Conservation (phyloP, 2,113 vertebrate species). For the Mus pahari region DNA sequence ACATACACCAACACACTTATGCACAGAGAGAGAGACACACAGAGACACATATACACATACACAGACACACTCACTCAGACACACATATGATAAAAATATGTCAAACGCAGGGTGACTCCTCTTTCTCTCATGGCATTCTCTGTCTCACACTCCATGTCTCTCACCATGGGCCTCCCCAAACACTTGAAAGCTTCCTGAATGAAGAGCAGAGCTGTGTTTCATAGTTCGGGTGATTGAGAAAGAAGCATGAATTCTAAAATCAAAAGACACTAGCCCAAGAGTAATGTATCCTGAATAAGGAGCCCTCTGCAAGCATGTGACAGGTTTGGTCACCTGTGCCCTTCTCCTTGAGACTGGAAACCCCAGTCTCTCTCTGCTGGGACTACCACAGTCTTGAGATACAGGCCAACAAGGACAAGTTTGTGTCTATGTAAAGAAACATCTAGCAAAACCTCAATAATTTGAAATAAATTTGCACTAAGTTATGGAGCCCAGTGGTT, state of each 20-base stretch:
- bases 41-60: not conserved
- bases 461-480: conserved; percentile 1
- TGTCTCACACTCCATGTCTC: not conserved
- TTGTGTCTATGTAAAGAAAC: not conserved
- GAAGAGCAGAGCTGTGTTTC: not conserved
- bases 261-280: conserved; percentile 69
- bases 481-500: not conserved
- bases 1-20: no score
- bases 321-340: not conserved
- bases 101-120: not conserved
- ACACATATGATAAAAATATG: not conserved
- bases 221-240: not conserved
- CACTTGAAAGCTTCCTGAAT: conserved; percentile 38
- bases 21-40: no score
- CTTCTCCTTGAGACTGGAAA: not conserved
- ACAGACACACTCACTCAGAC: not conserved
- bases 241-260: conserved; percentile 39
- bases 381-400: not conserved
- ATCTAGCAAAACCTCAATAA: not conserved
- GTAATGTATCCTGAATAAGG: not conserved
- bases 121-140: not conserved
- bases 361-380: not conserved
- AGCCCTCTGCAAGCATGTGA: not conserved
- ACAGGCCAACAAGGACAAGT: not conserved
- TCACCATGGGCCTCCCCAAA: not conserved